phyloP scores from a whole-genome alignment of 2,113 vertebrate genomes.

The Antennarius striatus region DNA sequence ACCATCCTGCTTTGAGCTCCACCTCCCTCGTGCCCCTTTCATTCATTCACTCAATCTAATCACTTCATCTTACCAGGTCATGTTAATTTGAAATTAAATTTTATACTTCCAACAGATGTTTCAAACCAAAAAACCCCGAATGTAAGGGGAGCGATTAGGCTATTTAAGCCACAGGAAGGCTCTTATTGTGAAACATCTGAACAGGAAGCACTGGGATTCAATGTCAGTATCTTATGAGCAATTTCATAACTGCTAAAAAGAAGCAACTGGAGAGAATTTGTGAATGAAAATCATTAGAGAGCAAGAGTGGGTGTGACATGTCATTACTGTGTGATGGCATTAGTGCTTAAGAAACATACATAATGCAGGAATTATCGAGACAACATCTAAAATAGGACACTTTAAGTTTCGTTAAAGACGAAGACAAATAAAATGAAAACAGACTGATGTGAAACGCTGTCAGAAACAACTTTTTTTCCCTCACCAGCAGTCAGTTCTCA shows the following conservation, averaged over 20 bases:
- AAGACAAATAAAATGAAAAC: not conserved
- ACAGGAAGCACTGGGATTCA: conserved; percentile 14
- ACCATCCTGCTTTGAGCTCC: not conserved
- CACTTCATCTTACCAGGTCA: not conserved
- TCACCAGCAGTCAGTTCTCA: too few relatives aligned
- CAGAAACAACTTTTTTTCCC: too few relatives aligned
- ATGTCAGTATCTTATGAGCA: not conserved
- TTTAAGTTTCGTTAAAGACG: not conserved
- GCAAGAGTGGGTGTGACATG: not conserved
- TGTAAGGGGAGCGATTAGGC: not conserved
- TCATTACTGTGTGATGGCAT: not conserved
- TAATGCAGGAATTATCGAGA: not conserved
- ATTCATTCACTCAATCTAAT: not conserved
- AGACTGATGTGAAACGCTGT: not conserved
- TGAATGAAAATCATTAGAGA: conserved; percentile 2
- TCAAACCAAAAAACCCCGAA: conserved; percentile 34
- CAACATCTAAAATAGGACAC: not conserved
- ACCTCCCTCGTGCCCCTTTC: not conserved
- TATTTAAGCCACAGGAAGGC: conserved; percentile 4
- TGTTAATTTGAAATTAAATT: conserved; percentile 3
- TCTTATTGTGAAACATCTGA: conserved; percentile 42
- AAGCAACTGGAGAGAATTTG: conserved; percentile 1
- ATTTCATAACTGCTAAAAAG: conserved; percentile 8
- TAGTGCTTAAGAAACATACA: conserved; percentile 4
- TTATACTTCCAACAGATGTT: conserved; percentile 19